These are phyloP conservation scores for Meriones psammophilus DNA, from an alignment of 2,797 vertebrate genomes.

Conservation along the genomic window DNA sequence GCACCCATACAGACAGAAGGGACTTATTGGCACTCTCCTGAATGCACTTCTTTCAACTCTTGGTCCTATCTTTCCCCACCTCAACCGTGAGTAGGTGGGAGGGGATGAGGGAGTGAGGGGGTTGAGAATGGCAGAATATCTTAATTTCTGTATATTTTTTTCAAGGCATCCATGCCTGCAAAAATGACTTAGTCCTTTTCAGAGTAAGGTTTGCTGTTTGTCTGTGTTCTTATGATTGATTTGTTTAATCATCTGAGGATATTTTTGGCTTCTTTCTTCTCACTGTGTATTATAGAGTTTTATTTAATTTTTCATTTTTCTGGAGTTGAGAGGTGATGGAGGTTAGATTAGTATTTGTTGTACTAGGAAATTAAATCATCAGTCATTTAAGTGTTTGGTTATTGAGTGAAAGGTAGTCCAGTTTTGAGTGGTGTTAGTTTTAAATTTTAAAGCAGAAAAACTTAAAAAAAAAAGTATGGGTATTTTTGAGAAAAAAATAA, in stretches of 20 bases:
- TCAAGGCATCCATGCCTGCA: slow-evolving; percentile 48
- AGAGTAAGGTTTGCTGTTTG: not conserved
- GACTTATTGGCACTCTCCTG: slow-evolving; percentile 61
- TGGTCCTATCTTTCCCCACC: not conserved
- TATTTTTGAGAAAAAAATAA: slow-evolving; percentile 54
- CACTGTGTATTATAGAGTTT: slow-evolving; percentile 51
- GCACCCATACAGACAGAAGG: not conserved
- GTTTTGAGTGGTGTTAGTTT: slow-evolving; percentile 54
- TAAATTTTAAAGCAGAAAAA: slow-evolving; percentile 59
- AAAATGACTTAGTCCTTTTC: slow-evolving; percentile 44
- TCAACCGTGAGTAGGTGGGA: not conserved
- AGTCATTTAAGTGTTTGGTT: slow-evolving; percentile 65
- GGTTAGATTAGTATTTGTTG: slow-evolving; percentile 71
- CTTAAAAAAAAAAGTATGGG: not conserved
- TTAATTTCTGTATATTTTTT: slow-evolving; percentile 28
- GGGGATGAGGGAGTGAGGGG: not conserved
- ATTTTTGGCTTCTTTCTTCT: slow-evolving; percentile 46
- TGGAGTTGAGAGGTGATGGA: slow-evolving; percentile 1
- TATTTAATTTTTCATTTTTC: slow-evolving; percentile 63
- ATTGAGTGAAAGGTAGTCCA: slow-evolving; percentile 39
- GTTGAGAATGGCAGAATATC: slow-evolving; percentile 33
- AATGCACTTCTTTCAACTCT: slow-evolving; percentile 68
- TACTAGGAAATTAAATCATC: slow-evolving; percentile 75
- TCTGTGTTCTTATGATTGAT: slow-evolving; percentile 43
- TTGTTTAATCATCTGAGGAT: slow-evolving; percentile 49